These are phyloP conservation scores for Streptopelia turtur DNA, from an alignment of 2,797 vertebrate genomes.

Conservation along the genomic window DNA sequence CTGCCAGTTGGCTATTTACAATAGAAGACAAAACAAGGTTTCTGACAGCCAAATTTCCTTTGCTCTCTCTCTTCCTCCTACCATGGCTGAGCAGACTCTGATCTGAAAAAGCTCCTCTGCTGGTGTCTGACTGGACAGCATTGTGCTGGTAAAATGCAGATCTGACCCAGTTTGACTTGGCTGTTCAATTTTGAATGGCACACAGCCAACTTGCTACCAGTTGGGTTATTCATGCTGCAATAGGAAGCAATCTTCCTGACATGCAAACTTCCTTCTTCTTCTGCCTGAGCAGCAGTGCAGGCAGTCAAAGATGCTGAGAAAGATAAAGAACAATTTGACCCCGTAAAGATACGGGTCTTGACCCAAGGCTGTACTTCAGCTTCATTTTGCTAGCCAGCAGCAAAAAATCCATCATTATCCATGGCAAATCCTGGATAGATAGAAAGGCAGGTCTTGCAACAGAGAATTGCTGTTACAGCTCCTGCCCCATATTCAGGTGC, in stretches of 20 bases:
- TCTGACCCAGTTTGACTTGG: constrained; percentile 57
- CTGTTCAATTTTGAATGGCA: constrained; percentile 69
- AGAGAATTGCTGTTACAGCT: neutral
- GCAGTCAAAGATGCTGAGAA: constrained; percentile 31
- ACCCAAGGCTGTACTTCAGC: neutral
- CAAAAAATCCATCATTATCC: neutral
- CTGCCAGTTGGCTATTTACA: constrained; percentile 61
- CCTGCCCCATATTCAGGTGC: neutral
- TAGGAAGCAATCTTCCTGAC: constrained; percentile 78
- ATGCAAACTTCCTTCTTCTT: constrained; percentile 72
- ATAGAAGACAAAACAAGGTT: constrained; percentile 53
- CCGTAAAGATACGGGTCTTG: neutral
- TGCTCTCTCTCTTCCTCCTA: constrained; percentile 50
- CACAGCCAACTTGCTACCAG: constrained; percentile 70
- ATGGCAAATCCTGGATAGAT: neutral
- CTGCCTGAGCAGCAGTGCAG: constrained; percentile 45
- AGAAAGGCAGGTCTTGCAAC: neutral
- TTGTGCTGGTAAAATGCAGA: constrained; percentile 47
- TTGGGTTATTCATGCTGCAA: constrained; percentile 75
- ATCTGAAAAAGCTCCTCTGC: constrained; percentile 26
- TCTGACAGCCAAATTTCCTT: constrained; percentile 61
- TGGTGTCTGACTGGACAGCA: constrained; percentile 37
- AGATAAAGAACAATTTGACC: constrained; percentile 44
- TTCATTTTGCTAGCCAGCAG: neutral
- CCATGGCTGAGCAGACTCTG: neutral